Percentiles rank a stretch among this genome's conserved stretches.
These are phyloP conservation scores for Cyaniris semiargus DNA, from an alignment of 2,888 invertebrate species.

Conservation along the genomic window DNA sequence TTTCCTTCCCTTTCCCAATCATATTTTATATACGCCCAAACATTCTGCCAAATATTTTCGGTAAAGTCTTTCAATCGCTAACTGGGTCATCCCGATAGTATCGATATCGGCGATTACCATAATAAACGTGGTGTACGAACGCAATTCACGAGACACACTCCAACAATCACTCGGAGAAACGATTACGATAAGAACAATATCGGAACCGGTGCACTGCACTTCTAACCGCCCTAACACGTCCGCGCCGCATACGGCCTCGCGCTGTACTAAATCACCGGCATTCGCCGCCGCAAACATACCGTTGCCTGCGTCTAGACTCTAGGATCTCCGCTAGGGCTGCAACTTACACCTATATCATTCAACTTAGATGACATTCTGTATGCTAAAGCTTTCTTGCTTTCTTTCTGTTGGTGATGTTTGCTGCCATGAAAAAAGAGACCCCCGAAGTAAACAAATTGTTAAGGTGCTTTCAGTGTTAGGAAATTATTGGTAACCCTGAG, in stretches of 20 bases:
- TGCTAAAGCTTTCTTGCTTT: too few species aligned
- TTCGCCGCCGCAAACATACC: slow-evolving; percentile 53
- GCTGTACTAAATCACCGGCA: slow-evolving; percentile 69
- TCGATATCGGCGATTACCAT: slow-evolving; percentile 11
- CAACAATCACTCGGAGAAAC: slow-evolving; percentile 21
- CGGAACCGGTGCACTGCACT: not conserved
- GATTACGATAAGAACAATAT: slow-evolving; percentile 31
- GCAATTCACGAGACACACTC: slow-evolving; percentile 27
- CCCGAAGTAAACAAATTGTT: not conserved
- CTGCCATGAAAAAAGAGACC: not conserved
- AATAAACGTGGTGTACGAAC: slow-evolving; percentile 5
- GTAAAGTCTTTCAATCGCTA: not conserved
- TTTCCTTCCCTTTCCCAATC: not conserved
- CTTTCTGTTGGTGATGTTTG: too few species aligned
- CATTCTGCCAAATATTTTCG: not conserved
- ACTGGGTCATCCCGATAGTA: not conserved
- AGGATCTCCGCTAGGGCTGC: slow-evolving; percentile 10
- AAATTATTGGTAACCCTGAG: slow-evolving; percentile 35
- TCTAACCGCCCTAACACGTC: slow-evolving; percentile 47
- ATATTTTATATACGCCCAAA: not conserved
- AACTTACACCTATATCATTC: not conserved
- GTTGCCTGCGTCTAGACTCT: slow-evolving; percentile 47
- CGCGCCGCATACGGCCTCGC: slow-evolving; percentile 62
- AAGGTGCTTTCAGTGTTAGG: not conserved
- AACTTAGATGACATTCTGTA: not conserved